Conservation (phyloP, 2,888 invertebrate species). For the Mythimna pallens region DNA sequence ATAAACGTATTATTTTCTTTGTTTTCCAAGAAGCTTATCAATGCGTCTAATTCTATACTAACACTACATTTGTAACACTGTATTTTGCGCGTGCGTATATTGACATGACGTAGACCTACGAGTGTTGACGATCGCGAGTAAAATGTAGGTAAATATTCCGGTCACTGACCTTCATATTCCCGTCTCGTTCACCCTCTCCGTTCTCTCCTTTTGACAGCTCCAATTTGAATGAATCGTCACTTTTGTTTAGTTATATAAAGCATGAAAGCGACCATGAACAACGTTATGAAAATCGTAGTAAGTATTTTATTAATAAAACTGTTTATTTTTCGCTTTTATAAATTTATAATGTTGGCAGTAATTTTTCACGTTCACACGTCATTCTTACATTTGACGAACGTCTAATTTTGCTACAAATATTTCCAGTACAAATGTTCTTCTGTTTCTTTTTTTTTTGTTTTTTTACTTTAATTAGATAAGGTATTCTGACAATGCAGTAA, state of each 20-base stretch:
- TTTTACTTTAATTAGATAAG: too few species aligned
- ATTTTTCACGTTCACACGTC: too few species aligned
- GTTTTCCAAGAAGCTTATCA: conserved; percentile 35
- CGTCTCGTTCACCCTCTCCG: conserved; percentile 15
- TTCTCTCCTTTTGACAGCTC: conserved; percentile 4
- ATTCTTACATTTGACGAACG: too few species aligned
- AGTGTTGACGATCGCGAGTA: conserved; percentile 14
- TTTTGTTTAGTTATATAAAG: neutral
- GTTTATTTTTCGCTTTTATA: too few species aligned
- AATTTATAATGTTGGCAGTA: too few species aligned
- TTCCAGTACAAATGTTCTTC: too few species aligned
- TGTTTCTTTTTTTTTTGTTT: too few species aligned
- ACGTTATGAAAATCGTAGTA: neutral
- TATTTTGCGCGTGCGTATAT: conserved; percentile 16
- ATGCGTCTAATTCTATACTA: conserved; percentile 18
- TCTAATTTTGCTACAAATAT: too few species aligned
- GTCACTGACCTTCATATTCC: conserved; percentile 38
- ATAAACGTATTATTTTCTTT: conserved; percentile 7
- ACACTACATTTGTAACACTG: neutral
- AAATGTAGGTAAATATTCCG: conserved; percentile 41
- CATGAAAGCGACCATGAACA: neutral
- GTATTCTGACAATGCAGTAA: too few species aligned
- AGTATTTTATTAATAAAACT: neutral
- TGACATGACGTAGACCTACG: conserved; percentile 30
- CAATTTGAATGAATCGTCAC: conserved; percentile 5